Percentiles rank a stretch among this genome's conserved stretches.
Conservation (phyloP, 2,797 vertebrate species). For the Tokudaia muenninki region DNA sequence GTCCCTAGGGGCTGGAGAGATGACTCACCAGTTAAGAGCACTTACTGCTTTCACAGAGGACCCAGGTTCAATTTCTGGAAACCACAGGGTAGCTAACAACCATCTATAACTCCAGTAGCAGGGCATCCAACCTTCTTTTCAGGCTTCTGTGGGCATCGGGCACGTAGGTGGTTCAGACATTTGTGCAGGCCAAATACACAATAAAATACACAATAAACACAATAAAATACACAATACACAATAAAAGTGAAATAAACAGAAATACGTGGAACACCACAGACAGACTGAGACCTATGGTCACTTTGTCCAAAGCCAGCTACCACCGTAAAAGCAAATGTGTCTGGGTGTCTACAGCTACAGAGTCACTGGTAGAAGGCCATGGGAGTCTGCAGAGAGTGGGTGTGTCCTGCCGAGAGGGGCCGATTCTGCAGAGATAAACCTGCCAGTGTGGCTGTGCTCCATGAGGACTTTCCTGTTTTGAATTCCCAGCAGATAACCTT, state of each 20-base stretch:
- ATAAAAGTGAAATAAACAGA: neutral
- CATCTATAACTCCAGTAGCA: neutral
- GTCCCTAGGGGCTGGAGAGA: neutral
- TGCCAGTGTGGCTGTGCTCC: no score
- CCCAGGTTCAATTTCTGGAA: neutral
- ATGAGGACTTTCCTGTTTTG: neutral
- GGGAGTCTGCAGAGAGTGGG: neutral
- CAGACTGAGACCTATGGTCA: neutral
- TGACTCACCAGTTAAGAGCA: neutral
- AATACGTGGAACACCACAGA: neutral
- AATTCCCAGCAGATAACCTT: neutral
- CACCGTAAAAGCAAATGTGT: neutral
- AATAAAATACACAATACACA: neutral
- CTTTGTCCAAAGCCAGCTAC: constrained; percentile 1
- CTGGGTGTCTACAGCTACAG: neutral
- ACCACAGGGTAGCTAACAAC: neutral
- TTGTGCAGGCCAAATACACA: neutral
- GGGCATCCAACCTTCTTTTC: neutral
- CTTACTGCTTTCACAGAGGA: neutral
- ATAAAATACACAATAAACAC: neutral
- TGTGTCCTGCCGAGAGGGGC: neutral
- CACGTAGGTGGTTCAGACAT: neutral
- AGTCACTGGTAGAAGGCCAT: neutral
- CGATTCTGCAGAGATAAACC: neutral
- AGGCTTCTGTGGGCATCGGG: neutral